Base-by-base conservation (phyloP, 92 coral and sea anemone species). In the Phenganax marumi region DNA sequence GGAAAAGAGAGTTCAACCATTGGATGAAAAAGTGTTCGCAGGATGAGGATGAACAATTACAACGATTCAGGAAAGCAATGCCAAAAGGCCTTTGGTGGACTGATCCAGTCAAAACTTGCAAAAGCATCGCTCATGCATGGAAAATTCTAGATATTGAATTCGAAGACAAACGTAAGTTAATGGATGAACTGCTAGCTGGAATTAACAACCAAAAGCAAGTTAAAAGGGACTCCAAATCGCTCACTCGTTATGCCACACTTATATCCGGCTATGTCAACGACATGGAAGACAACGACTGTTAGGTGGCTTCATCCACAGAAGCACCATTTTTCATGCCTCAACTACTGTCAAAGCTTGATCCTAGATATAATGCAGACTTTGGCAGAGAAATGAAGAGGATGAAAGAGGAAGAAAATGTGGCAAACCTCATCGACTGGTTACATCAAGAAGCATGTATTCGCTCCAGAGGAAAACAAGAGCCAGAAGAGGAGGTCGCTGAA, bases 21-120 rank as follows among this genome's bases (percentile, higher is more conserved):
- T 84, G 92, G 81, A 89, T 87, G 90, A 49, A 39, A n/a, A 91
- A 81, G 68, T 89, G 89, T 68, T 70, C 75, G 16, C 75, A 70
- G 53, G 75, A 70, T 33, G 53, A 70, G 22, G 75, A 70, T 24
- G 75, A 70, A 33, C 75, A 70, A 25, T 70, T 70, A 49, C 75
- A 56, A 21, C 63, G 63, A 14, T 56, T 56, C 63, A 56, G 63
- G 22, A 56, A 33, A 33, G 43, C 43, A 62, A 62, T 62, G 68
- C 68, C 68, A 62, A 62, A 62, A 24, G 25, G 68, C 17, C 25
- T 62, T 62, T 62, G 68, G 68, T 62, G 68, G 68, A 62, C 68
- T 24, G 68, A 62, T 62, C 68, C 3, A 62, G 68, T 62, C 68
- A 62, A 62, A 62, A 62, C 68, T 19, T 70, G 75, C 22, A 70